Percentiles rank a stretch among this genome's conserved stretches.
phyloP scores from a whole-genome alignment of 2,888 invertebrate species.

The Psylliodes chrysocephalus region DNA sequence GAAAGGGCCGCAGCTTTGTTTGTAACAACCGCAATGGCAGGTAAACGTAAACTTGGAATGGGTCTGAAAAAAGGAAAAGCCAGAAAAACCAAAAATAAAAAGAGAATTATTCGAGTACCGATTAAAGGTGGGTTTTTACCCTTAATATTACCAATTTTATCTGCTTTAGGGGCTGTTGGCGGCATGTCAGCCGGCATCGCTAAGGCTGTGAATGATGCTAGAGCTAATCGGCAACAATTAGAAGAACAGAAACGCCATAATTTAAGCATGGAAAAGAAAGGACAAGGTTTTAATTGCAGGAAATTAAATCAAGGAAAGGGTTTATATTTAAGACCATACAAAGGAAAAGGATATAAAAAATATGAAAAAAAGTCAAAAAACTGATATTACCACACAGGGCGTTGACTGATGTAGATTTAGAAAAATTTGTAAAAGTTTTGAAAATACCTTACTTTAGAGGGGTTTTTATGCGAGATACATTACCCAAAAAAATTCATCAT shows the following conservation, averaged over 20 bases:
- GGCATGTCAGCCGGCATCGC: conserved; percentile 57
- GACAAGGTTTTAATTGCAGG: conserved; percentile 50
- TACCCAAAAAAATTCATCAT: conserved; percentile 24
- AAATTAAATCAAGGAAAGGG: conserved; percentile 40
- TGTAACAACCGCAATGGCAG: conserved; percentile 54
- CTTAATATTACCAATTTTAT: conserved; percentile 55
- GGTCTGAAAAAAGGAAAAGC: conserved; percentile 11
- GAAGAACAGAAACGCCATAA: conserved; percentile 56
- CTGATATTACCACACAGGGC: no score
- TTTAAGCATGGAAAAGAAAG: conserved; percentile 56
- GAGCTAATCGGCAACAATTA: conserved; percentile 41
- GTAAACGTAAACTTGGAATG: conserved; percentile 12
- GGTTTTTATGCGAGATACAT: no score
- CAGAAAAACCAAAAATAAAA: no score
- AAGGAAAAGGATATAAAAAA: not conserved
- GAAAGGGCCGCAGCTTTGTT: conserved; percentile 53
- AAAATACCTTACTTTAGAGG: no score
- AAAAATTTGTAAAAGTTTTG: no score
- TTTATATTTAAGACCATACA: conserved; percentile 32
- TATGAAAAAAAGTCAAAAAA: no score
- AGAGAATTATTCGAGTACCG: no score
- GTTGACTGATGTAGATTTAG: conserved; percentile 27
- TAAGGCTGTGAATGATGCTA: conserved; percentile 56
- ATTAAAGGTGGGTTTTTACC: conserved; percentile 47
- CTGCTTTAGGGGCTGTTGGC: conserved; percentile 55